Evolutionary conservation across 1,140 invertebrate species (phyloP).

Genomic region (Lasioglossum baleicum): DNA sequence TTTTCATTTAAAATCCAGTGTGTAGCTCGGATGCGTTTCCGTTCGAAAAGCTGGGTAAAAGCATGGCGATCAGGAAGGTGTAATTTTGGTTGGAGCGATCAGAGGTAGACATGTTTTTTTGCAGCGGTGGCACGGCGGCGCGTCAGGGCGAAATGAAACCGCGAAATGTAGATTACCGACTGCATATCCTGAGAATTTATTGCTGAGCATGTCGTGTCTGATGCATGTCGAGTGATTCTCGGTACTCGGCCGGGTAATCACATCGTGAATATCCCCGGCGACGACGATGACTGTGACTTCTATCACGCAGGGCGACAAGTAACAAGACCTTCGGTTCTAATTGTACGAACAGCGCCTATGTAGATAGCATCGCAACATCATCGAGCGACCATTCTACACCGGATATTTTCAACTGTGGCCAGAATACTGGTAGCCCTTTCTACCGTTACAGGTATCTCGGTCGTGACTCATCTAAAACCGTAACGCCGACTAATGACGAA

Average conservation of each 20-base stretch:
- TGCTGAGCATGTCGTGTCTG: too few species aligned
- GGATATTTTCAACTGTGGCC: background rate
- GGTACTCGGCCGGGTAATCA: background rate
- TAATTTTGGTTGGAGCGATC: too few species aligned
- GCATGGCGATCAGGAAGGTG: background rate
- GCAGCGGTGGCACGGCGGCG: too few species aligned
- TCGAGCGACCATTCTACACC: background rate
- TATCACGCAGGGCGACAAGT: background rate
- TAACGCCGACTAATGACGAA: slow-evolving; percentile 24
- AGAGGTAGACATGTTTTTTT: too few species aligned
- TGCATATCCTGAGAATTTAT: slow-evolving; percentile 4
- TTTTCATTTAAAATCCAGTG: too few species aligned
- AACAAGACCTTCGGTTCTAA: slow-evolving; percentile 6
- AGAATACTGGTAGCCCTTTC: background rate
- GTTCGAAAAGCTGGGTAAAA: too few species aligned
- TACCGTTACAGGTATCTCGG: slow-evolving; percentile 6
- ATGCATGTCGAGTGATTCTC: background rate
- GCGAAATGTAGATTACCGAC: background rate
- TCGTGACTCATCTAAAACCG: slow-evolving; percentile 40
- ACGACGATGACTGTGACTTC: background rate
- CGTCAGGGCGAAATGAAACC: background rate
- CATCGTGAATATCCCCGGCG: background rate
- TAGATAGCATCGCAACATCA: background rate
- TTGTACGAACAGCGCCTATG: background rate
- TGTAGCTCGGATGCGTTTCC: too few species aligned